These are phyloP conservation scores for Tamias sibiricus DNA, from an alignment of 2,113 vertebrate species.

Conservation along the genomic window DNA sequence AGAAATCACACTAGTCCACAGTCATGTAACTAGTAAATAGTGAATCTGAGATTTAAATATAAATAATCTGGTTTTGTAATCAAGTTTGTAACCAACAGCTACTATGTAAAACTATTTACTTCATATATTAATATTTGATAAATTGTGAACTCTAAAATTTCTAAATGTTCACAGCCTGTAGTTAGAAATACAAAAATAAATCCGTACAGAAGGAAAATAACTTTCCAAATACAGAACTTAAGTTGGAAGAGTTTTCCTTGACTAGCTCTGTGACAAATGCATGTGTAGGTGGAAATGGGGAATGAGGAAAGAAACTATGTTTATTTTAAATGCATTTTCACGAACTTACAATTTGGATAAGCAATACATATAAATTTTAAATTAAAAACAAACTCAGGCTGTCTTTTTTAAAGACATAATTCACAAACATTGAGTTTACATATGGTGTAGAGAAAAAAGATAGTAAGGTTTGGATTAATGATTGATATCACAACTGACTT, in stretches of 20 bases:
- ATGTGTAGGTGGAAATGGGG: background rate
- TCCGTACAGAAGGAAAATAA: conserved; percentile 33
- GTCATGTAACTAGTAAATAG: background rate
- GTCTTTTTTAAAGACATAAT: background rate
- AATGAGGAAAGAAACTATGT: background rate
- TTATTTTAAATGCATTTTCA: conserved; percentile 53
- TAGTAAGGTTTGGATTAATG: conserved; percentile 38
- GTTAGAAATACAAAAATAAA: conserved; percentile 13
- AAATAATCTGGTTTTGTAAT: background rate
- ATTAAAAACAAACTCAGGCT: background rate
- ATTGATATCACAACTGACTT: conserved; percentile 15
- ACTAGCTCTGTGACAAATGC: conserved; percentile 37
- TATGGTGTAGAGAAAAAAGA: background rate
- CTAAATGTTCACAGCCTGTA: background rate
- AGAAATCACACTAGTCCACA: background rate
- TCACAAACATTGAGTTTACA: conserved; percentile 55
- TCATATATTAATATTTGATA: conserved; percentile 25
- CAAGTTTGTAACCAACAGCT: background rate
- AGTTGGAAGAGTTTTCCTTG: conserved; percentile 4
- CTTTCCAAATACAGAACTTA: conserved; percentile 29
- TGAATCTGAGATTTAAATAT: conserved; percentile 7
- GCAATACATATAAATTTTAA: conserved; percentile 16
- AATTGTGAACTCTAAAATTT: background rate
- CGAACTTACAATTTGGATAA: conserved; percentile 27
- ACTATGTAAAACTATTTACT: background rate